Percentiles rank a stretch among this genome's conserved stretches.
phyloP scores from a whole-genome alignment of 2,113 vertebrate genomes.

The Microcebus jonahi region DNA sequence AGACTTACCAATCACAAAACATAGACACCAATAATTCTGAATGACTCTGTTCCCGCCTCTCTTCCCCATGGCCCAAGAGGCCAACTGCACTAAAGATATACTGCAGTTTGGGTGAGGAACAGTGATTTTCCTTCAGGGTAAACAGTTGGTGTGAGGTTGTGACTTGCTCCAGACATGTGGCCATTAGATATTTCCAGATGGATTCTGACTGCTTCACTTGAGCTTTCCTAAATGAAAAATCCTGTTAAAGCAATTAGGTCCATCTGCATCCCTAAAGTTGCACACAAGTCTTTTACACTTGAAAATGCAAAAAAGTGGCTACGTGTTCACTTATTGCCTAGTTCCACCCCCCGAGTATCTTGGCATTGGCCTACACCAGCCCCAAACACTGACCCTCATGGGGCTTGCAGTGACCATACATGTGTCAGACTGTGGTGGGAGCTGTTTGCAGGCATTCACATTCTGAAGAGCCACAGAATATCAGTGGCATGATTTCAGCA shows the following conservation, averaged over 20 bases:
- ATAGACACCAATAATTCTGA: neutral
- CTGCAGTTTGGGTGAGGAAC: rapidly evolving
- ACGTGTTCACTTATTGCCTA: neutral
- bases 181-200: neutral
- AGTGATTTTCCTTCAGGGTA: neutral
- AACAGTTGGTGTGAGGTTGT: neutral
- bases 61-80: neutral
- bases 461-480: neutral
- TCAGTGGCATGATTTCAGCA: neutral
- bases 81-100: rapidly evolving
- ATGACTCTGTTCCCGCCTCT: neutral
- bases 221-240: neutral
- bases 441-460: neutral
- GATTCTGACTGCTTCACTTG: neutral
- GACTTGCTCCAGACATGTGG: too few relatives aligned
- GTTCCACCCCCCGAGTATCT: neutral
- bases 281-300: neutral
- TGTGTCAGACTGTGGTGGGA: rapidly evolving
- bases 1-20: neutral
- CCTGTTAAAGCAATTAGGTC: neutral
- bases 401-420: neutral
- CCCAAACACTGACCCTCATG: rapidly evolving
- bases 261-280: neutral
- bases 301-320: neutral
- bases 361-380: neutral